Base-by-base conservation (phyloP, 2,797 vertebrate genomes). In the Diceros bicornis region DNA sequence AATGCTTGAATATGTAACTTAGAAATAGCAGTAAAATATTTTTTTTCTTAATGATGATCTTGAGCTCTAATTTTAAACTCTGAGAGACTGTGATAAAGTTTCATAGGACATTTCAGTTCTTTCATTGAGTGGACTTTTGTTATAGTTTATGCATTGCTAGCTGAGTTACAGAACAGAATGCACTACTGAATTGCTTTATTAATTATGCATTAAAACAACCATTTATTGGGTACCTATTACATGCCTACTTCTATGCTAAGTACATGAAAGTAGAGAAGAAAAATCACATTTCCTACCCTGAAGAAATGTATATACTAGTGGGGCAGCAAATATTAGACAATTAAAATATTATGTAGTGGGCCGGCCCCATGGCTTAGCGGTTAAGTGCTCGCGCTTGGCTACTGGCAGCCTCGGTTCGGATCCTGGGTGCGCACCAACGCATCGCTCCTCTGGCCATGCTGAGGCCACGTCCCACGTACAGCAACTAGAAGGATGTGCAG, bases 1-100 rank as follows among this genome's bases (percentile, higher is more conserved):
- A 71, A 95, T 89, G 34, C 41, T 50, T 74, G 62, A 18, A 66
- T 95, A 89, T 47, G 2, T 88, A 87, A 44, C 32, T 90, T 81
- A 77, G n/a, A 93, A 95, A 71, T 66, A 44, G n/a, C n/a, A 84
- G 29, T 95, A 47, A 92, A 55, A 34, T 77, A 2, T 34, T 64
- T 23, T 69, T 69, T 94, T 94, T 71, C 77, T 94, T 68, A 85
- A 34, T 88, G 52, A 66, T 94, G 25, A 29, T 95, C 72, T 91
- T 87, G 52, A 52, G 4, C 41, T 96, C 27, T 81, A 50, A 64
- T 75, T 90, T 92, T 92, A 86, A 93, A 82, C 41, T 94, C 17
- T 55, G 37, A 95, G 37, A 92, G 44, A 75, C 6, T 94, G 0
- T 52, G 55, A 47, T 94, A 71, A 57, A 95, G 32, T 88, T 75